phyloP scores from a whole-genome alignment of 2,113 vertebrate genomes.

The Micromys minutus region DNA sequence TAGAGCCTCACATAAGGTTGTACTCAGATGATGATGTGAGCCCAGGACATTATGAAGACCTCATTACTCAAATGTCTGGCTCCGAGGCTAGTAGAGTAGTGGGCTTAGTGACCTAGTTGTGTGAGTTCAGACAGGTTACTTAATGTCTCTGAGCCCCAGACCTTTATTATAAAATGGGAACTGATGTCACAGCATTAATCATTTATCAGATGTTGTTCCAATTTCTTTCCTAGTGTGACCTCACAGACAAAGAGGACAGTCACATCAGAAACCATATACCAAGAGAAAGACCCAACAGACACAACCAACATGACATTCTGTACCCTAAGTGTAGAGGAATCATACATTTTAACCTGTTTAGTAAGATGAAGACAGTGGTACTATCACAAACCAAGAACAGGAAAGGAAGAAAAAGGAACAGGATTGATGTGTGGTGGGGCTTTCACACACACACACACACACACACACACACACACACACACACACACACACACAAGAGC shows the following conservation, averaged over 20 bases:
- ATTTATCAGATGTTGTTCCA: neutral
- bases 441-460: neutral
- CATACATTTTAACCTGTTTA: neutral
- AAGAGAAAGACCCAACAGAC: neutral
- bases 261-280: neutral
- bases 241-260: neutral
- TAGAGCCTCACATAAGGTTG: neutral
- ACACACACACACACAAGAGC: neutral
- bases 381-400: neutral
- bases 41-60: neutral
- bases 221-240: neutral
- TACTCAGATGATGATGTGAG: neutral
- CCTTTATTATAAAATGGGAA: neutral
- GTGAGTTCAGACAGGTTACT: slow-evolving; percentile 22
- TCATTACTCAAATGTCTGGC: neutral
- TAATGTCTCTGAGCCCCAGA: neutral
- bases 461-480: neutral
- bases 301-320: neutral
- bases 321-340: neutral
- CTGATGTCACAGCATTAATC: neutral
- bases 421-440: neutral
- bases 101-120: neutral
- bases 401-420: neutral
- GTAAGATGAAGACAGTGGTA: neutral
- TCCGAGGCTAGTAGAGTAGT: neutral